These are phyloP conservation scores for Epistrophe grossulariae DNA, from an alignment of 2,888 invertebrate species.

Conservation along the genomic window DNA sequence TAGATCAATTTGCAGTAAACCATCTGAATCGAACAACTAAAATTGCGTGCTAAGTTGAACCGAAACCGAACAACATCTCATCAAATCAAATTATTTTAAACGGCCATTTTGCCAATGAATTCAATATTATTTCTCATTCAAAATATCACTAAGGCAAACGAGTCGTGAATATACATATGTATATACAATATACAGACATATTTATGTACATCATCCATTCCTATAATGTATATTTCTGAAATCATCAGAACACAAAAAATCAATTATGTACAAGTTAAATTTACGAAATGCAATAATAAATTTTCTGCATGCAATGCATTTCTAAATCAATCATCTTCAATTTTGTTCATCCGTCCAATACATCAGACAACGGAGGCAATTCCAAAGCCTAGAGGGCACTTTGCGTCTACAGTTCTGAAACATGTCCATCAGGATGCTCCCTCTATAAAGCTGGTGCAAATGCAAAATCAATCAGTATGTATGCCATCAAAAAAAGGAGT, in stretches of 20 bases:
- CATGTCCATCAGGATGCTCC: conserved; percentile 1
- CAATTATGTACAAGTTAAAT: background rate
- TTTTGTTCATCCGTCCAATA: conserved; percentile 40
- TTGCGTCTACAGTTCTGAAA: background rate
- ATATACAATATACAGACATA: no score
- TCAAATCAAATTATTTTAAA: conserved; percentile 44
- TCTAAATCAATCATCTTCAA: conserved; percentile 47
- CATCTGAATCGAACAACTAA: background rate
- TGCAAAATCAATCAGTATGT: conserved; percentile 50
- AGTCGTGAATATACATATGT: no score
- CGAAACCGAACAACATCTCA: conserved; percentile 35
- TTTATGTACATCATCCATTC: no score
- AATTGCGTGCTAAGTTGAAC: conserved; percentile 45
- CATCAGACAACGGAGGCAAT: conserved; percentile 36
- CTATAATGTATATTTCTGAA: background rate
- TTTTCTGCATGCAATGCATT: conserved; percentile 40
- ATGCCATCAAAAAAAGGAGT: conserved; percentile 13
- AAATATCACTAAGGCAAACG: background rate
- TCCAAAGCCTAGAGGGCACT: conserved; percentile 19
- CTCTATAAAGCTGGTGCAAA: background rate
- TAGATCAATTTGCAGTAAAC: background rate
- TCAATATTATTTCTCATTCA: conserved; percentile 28
- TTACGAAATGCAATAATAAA: conserved; percentile 8
- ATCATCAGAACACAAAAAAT: conserved; percentile 13
- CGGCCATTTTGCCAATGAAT: conserved; percentile 44